Percentiles rank a stretch among this genome's conserved stretches.
Evolutionary conservation across 2,888 invertebrate genomes (phyloP).

Genomic region (Capitulum mitella): DNA sequence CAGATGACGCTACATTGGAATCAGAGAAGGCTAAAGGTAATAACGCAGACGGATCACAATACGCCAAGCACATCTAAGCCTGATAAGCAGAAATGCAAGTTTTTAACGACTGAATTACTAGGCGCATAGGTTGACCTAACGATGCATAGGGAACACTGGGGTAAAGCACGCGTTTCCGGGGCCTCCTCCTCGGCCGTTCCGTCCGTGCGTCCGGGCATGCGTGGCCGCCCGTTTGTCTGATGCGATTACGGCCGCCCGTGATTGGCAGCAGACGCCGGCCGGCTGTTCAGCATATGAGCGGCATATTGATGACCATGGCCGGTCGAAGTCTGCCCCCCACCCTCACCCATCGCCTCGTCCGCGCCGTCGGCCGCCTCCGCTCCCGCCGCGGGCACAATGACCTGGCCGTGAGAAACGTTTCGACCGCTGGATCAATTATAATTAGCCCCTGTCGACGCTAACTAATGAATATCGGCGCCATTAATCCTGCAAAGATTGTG

Average conservation of each 20-base stretch:
- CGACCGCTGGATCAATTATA: background rate
- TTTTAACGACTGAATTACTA: too few species aligned
- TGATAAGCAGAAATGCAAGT: too few species aligned
- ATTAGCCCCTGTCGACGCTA: background rate
- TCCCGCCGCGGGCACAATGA: background rate
- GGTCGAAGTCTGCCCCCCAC: background rate
- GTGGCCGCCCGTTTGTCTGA: background rate
- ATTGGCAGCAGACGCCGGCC: background rate
- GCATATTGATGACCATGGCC: background rate
- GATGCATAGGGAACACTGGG: too few species aligned
- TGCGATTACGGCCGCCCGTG: background rate
- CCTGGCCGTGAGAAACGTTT: background rate
- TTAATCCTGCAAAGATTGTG: conserved; percentile 7
- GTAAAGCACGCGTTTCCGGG: too few species aligned
- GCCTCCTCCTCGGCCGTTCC: background rate
- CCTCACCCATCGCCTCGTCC: background rate
- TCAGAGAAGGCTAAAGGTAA: too few species aligned
- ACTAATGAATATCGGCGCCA: background rate
- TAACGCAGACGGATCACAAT: too few species aligned
- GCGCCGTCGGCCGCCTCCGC: background rate
- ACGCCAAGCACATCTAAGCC: too few species aligned
- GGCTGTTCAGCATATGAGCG: background rate
- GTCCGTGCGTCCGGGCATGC: background rate
- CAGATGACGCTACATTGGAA: too few species aligned
- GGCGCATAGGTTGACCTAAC: too few species aligned